Conservation (phyloP, 2,797 vertebrate species). For the Poecilia wingei region DNA sequence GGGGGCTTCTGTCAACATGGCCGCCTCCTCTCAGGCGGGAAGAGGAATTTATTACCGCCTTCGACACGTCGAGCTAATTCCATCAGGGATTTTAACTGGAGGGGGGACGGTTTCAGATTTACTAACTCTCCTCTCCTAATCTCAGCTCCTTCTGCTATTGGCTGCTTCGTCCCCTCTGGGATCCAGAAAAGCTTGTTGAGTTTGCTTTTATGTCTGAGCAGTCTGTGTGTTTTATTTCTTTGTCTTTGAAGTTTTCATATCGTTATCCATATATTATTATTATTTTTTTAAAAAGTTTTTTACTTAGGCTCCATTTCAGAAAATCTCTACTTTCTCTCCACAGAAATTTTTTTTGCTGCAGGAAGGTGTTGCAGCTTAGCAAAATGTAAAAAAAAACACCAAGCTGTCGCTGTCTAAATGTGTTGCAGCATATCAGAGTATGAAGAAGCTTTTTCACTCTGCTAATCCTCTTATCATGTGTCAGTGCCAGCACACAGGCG, state of each 20-base stretch:
- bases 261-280: background rate
- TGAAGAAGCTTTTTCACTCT: slow-evolving; percentile 45
- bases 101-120: slow-evolving; percentile 45
- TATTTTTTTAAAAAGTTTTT: too few relatives aligned
- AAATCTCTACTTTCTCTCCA: background rate
- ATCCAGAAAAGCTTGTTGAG: slow-evolving; percentile 35
- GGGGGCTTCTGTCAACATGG: background rate
- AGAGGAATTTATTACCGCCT: slow-evolving; percentile 50
- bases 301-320: background rate
- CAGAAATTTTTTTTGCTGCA: background rate
- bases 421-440: slow-evolving; percentile 34
- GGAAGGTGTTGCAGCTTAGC: slow-evolving; percentile 8
- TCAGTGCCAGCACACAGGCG: slow-evolving; percentile 24
- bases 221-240: slow-evolving; percentile 25
- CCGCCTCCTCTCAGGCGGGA: slow-evolving; percentile 43
- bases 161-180: slow-evolving; percentile 31
- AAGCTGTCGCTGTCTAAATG: slow-evolving; percentile 24
- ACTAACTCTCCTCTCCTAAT: slow-evolving; percentile 29
- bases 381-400: background rate
- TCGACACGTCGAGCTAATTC: slow-evolving; percentile 62
- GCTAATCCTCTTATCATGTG: slow-evolving; percentile 72
- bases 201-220: slow-evolving; percentile 38
- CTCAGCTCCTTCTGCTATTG: slow-evolving; percentile 42
- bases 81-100: slow-evolving; percentile 49
- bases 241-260: background rate